Evolutionary conservation across 2,888 invertebrate species (phyloP).

Genomic region (Metallyticus violacea): DNA sequence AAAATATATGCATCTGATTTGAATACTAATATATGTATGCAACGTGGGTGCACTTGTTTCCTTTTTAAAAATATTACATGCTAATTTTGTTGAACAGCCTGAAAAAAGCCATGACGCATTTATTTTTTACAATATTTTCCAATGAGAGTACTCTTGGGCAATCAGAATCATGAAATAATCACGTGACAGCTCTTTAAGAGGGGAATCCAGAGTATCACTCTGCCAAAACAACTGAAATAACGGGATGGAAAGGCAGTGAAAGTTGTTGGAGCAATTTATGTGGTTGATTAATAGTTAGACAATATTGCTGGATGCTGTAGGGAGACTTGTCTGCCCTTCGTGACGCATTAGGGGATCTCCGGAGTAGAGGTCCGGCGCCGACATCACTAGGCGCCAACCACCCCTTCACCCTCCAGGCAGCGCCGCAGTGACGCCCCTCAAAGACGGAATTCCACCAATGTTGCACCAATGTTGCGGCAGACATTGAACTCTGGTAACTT

Average conservation of each 20-base stretch:
- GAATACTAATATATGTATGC: too few relatives aligned
- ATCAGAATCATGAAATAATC: background rate
- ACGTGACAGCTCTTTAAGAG: background rate
- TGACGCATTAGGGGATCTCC: background rate
- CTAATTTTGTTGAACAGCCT: too few relatives aligned
- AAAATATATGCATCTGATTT: too few relatives aligned
- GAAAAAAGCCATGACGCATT: too few relatives aligned
- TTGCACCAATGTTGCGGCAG: background rate
- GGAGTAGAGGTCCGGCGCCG: background rate
- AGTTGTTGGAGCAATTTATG: background rate
- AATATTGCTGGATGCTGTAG: background rate
- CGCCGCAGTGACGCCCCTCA: background rate
- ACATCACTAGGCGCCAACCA: background rate
- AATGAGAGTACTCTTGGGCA: too few relatives aligned
- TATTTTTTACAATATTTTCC: too few relatives aligned
- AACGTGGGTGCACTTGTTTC: too few relatives aligned
- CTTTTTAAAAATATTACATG: too few relatives aligned
- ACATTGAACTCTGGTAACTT: background rate
- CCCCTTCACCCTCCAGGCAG: background rate
- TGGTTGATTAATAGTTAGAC: background rate
- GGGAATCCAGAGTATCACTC: background rate
- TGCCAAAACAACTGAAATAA: background rate
- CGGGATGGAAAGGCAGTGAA: too few relatives aligned
- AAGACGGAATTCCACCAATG: background rate
- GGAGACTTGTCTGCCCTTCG: background rate